Conservation (phyloP, 2,797 vertebrate species). For the Tokudaia muenninki region DNA sequence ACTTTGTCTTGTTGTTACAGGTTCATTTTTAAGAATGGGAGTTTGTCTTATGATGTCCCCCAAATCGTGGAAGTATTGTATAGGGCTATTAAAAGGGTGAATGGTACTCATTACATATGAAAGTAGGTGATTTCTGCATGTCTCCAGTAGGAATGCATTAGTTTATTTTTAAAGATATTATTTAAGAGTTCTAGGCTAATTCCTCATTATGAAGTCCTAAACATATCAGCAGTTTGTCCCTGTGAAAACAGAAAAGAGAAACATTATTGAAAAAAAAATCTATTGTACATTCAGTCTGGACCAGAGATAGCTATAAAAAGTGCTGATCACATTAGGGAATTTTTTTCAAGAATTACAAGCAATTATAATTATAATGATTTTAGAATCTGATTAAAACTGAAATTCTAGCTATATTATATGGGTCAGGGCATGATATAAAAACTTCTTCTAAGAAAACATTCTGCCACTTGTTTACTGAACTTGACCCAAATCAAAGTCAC, state of each 20-base stretch:
- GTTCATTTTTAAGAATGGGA: background rate
- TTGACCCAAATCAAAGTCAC: background rate
- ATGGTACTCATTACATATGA: background rate
- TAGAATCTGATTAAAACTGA: background rate
- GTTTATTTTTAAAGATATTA: background rate
- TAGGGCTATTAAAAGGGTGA: fast-evolving
- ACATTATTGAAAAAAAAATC: background rate
- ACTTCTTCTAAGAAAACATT: background rate
- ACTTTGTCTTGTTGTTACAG: background rate
- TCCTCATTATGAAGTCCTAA: background rate
- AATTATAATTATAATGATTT: background rate
- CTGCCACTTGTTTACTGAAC: background rate
- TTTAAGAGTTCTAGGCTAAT: background rate
- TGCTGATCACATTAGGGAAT: fast-evolving
- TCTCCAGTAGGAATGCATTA: background rate
- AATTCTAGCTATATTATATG: background rate
- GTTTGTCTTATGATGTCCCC: background rate
- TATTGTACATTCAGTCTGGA: fast-evolving
- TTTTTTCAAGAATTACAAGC: background rate
- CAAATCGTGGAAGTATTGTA: background rate
- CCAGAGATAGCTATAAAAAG: background rate
- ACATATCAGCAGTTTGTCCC: background rate
- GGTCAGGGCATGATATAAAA: background rate
- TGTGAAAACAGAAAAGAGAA: background rate
- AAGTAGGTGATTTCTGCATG: background rate